Conservation (phyloP, 2,888 invertebrate genomes). For the Masnerella sp. region DNA sequence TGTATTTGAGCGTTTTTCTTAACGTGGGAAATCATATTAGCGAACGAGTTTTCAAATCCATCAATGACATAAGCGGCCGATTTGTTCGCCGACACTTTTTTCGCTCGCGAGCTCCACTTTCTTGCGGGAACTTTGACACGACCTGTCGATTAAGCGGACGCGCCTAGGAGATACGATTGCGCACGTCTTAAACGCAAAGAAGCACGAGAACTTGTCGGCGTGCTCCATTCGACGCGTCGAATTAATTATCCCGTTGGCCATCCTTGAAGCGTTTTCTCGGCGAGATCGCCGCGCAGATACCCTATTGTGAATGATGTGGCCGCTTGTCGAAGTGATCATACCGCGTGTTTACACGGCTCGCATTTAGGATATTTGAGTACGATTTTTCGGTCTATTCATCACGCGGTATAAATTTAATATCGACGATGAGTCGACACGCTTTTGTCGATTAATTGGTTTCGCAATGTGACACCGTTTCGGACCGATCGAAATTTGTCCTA, state of each 20-base stretch:
- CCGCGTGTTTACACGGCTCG: conserved; percentile 42
- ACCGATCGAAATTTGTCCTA: too few species aligned
- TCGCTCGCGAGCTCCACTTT: conserved; percentile 17
- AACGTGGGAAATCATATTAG: neutral
- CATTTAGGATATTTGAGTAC: conserved; percentile 45
- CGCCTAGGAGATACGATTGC: neutral
- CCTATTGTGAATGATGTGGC: conserved; percentile 46
- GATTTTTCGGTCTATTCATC: conserved; percentile 49
- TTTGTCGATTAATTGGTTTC: conserved; percentile 45
- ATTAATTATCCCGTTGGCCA: conserved; percentile 49
- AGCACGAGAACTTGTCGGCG: conserved; percentile 32
- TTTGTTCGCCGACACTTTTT: conserved; percentile 13
- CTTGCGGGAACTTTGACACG: conserved; percentile 35
- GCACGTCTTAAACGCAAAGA: conserved; percentile 1
- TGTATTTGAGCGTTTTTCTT: too few species aligned
- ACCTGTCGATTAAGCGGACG: conserved; percentile 8
- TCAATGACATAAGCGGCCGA: conserved; percentile 23
- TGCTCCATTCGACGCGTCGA: conserved; percentile 34
- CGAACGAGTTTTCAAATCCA: conserved; percentile 5
- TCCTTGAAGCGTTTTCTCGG: conserved; percentile 45
- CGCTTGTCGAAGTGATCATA: conserved; percentile 48
- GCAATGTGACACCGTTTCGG: conserved; percentile 18
- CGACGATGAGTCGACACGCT: conserved; percentile 41
- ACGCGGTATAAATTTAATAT: conserved; percentile 45
- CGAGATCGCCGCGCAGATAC: conserved; percentile 43